Evolutionary conservation across 2,113 vertebrate genomes (phyloP).

Genomic region (Saccopteryx leptura): DNA sequence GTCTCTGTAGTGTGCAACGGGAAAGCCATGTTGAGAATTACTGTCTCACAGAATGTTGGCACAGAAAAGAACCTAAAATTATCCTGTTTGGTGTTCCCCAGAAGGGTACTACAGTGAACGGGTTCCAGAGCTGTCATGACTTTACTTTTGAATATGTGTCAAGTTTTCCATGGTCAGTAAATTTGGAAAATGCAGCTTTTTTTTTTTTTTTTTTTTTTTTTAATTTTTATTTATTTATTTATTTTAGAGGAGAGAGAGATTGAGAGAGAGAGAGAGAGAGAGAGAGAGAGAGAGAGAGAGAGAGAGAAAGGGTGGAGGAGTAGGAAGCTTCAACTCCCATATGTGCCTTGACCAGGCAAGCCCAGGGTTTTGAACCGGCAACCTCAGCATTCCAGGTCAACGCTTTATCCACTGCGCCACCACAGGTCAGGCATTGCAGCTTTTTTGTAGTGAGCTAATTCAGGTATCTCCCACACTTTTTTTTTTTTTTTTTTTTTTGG

Average conservation of each 20-base stretch:
- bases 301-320: no score
- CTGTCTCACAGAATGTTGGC: no score
- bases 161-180: background rate
- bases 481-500: background rate
- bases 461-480: background rate
- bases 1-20: background rate
- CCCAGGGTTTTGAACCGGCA: no score
- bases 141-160: background rate
- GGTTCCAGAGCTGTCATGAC: background rate
- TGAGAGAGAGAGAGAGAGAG: no score
- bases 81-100: background rate
- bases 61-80: background rate
- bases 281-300: no score
- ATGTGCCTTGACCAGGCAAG: no score
- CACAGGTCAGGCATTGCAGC: no score
- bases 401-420: no score
- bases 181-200: background rate
- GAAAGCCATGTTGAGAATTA: background rate
- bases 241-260: no score
- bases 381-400: no score
- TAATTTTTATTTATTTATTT: no score
- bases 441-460: background rate
- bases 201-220: background rate
- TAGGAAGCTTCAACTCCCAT: no score
- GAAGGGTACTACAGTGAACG: accelerated